phyloP scores from a whole-genome alignment of 2,113 vertebrate genomes.

The Salvator merianae region DNA sequence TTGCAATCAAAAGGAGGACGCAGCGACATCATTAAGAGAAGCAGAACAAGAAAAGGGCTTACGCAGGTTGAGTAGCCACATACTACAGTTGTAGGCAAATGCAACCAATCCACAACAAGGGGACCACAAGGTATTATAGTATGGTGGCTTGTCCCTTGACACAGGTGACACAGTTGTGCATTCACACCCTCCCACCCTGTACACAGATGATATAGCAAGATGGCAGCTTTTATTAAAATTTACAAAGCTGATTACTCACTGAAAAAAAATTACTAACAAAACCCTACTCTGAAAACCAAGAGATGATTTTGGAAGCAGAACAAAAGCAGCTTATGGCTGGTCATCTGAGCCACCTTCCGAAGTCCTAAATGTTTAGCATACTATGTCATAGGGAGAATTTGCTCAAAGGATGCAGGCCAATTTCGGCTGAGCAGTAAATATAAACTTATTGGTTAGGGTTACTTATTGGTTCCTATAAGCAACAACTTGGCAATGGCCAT shows the following conservation, averaged over 20 bases:
- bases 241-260: neutral
- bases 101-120: conserved; percentile 3
- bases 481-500: too few relatives aligned
- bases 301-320: neutral
- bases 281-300: neutral
- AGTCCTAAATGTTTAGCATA: neutral
- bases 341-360: too few relatives aligned
- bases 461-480: too few relatives aligned
- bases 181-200: neutral
- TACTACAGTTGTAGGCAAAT: conserved; percentile 22
- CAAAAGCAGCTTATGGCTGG: neutral
- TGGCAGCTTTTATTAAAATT: neutral
- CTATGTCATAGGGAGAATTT: rapidly evolving
- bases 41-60: conserved; percentile 59
- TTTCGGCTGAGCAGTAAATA: too few relatives aligned
- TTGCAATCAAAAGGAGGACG: conserved; percentile 66
- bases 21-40: conserved; percentile 66
- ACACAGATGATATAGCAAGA: neutral
- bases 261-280: neutral
- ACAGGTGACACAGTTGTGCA: neutral
- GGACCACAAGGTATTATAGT: conserved; percentile 45
- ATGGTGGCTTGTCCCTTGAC: conserved; percentile 6
- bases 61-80: conserved; percentile 64
- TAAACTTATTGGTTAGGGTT: too few relatives aligned
- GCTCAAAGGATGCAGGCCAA: rapidly evolving